phyloP scores from a whole-genome alignment of 2,113 vertebrate species.

The Trogon surrucura region DNA sequence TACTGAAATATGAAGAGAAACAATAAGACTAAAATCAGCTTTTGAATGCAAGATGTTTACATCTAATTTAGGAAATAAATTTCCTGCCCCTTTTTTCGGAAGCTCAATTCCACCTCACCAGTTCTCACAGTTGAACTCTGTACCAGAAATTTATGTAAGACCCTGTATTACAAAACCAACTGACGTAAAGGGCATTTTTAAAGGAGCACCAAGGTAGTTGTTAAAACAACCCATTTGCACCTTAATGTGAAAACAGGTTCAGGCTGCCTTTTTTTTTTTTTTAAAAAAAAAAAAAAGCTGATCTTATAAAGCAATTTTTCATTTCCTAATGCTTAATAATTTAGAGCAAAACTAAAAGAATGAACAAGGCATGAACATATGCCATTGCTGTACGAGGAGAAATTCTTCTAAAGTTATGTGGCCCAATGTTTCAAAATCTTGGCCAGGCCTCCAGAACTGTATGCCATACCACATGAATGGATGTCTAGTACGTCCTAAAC shows the following conservation, averaged over 20 bases:
- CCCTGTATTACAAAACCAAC: background rate
- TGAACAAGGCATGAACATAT: background rate
- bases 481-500: fast-evolving
- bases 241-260: background rate
- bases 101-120: background rate
- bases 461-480: background rate
- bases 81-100: background rate
- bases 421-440: background rate
- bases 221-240: background rate
- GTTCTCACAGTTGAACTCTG: background rate
- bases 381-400: background rate
- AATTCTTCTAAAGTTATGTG: background rate
- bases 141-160: background rate
- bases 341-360: background rate
- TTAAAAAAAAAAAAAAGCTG: background rate
- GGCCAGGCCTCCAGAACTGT: background rate
- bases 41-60: background rate
- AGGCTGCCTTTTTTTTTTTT: background rate
- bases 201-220: background rate
- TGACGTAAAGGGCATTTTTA: background rate
- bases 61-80: background rate
- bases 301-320: background rate
- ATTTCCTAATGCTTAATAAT: background rate
- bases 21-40: background rate
- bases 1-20: slow-evolving; percentile 17